phyloP scores from a whole-genome alignment of 2,113 vertebrate species.

The Heloderma charlesbogerti region DNA sequence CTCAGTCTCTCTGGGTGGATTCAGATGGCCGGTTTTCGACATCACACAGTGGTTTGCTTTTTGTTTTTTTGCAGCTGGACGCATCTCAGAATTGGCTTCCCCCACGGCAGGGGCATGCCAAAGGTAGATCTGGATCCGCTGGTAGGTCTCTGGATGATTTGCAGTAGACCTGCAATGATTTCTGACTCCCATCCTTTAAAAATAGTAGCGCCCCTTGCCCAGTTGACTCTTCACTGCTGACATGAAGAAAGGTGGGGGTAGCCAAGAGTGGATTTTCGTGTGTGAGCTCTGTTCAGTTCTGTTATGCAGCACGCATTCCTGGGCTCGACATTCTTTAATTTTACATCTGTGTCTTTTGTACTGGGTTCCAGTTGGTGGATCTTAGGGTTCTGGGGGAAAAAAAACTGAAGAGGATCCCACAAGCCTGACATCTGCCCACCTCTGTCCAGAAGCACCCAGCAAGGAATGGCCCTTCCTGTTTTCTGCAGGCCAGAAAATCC shows the following conservation, averaged over 20 bases:
- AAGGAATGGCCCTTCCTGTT: neutral
- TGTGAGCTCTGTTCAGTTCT: neutral
- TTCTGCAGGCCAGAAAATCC: neutral
- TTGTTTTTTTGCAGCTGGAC: neutral
- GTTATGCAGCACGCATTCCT: neutral
- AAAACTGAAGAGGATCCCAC: neutral
- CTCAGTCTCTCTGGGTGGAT: rapidly evolving
- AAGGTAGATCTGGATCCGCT: no score
- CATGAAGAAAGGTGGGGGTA: neutral
- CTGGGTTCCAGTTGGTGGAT: no score
- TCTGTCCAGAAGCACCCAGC: neutral
- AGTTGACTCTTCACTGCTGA: neutral
- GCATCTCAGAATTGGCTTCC: neutral
- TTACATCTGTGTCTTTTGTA: neutral
- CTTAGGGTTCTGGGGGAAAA: neutral
- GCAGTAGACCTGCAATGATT: neutral
- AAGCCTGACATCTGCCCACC: neutral
- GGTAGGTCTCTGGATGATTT: neutral
- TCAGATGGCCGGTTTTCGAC: neutral
- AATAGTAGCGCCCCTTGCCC: neutral
- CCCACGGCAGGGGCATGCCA: neutral
- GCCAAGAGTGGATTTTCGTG: neutral
- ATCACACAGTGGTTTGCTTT: no score
- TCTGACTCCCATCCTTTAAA: neutral
- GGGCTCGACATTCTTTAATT: neutral